These are phyloP conservation scores for Apis laboriosa DNA, from an alignment of 1,140 invertebrate species.

Conservation along the genomic window DNA sequence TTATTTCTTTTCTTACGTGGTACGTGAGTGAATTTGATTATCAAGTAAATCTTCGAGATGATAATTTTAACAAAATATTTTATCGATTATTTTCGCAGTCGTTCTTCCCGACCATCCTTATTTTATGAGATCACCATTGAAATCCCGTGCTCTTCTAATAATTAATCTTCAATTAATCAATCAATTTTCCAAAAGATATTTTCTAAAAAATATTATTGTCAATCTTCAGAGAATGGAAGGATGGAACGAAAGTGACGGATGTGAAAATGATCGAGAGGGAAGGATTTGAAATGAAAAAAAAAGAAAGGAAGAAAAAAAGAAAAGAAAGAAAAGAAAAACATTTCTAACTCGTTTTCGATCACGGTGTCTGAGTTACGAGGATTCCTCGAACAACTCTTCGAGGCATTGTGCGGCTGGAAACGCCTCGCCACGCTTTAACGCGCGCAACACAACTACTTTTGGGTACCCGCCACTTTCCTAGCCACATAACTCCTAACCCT, in stretches of 20 bases:
- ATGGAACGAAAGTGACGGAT: too few species aligned
- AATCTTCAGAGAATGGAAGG: too few species aligned
- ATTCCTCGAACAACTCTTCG: constrained; percentile 5
- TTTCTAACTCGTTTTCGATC: constrained; percentile 45
- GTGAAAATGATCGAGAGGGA: too few species aligned
- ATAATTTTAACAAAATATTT: background rate
- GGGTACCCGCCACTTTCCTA: constrained; percentile 53
- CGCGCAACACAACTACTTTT: constrained; percentile 14
- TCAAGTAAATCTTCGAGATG: background rate
- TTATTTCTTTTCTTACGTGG: background rate
- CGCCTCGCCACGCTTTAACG: constrained; percentile 62
- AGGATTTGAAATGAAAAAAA: too few species aligned
- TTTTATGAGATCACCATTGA: too few species aligned
- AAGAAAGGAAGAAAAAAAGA: too few species aligned
- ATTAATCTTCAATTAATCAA: too few species aligned
- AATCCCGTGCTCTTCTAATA: too few species aligned
- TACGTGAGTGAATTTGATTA: background rate
- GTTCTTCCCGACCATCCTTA: too few species aligned
- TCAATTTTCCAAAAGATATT: too few species aligned
- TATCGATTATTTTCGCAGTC: background rate
- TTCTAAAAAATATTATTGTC: too few species aligned
- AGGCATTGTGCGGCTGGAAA: constrained; percentile 60
- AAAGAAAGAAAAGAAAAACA: background rate
- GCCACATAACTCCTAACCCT: constrained; percentile 63
- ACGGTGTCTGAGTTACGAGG: constrained; percentile 52